Base-by-base conservation (phyloP, 2,888 invertebrate genomes). In the Aporophyla lueneburgensis region DNA sequence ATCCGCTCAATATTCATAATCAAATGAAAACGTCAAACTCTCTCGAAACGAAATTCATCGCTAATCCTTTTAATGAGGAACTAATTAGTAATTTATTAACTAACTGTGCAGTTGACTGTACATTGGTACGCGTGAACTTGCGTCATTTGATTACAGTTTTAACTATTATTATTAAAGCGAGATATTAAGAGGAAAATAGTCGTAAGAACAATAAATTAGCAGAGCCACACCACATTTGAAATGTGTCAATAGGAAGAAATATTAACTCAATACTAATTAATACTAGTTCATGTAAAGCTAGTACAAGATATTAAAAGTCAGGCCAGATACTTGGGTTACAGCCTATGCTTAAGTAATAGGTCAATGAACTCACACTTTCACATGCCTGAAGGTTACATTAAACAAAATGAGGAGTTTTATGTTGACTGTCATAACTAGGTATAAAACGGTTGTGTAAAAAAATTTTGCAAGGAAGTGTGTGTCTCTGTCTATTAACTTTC, bases 351-450 rank as follows among this genome's bases (percentile, higher is more conserved):
- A 88, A 87, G 88, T 90, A 91, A 90, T 86, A 90, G 93, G 93
- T 93, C 93, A 94, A 86, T 93, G 93, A 93, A 92, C 94, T 93
- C 83, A 88, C 89, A 93, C 93, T 93, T 93, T 94, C 93, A 92
- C 92, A 92, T 90, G 82, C 85, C 88, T 89, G 91, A 93, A 92
- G 93, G 93, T 91, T 91, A 89, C 83, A 86, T 85, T 88, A 87
- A 78, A 88, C 84, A 88, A 89, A 91, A 89, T 89, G 87, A 86
- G 87, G 78, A 86, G 84, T 89, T 80, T 83, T 80, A 86, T 76
- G 82, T 86, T 71, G 82, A 69, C 79, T 81, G 75, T 77, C 69
- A 78, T 68, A 68, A 76, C 66, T 63, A 6, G 19, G 2, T 51
- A 67, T 74, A 74, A 85, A 81, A 75, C 63, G 61, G 54, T 70